Evolutionary conservation across 2,888 invertebrate species (phyloP).

Genomic region (Ariolimax columbianus): DNA sequence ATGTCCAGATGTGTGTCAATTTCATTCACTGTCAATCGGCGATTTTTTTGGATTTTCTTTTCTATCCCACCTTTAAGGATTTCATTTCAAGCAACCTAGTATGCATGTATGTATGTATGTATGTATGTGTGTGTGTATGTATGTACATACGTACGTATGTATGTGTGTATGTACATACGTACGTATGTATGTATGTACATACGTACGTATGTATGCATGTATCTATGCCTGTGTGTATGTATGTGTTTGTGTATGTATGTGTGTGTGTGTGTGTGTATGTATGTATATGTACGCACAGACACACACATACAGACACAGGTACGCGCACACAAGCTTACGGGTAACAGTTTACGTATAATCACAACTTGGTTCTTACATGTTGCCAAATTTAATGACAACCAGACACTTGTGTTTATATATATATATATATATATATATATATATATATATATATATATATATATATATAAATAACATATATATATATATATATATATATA

Average conservation of each 20-base stretch:
- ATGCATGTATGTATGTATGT: background rate
- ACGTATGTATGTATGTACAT: background rate
- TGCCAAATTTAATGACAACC: background rate
- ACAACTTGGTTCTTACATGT: too few relatives aligned
- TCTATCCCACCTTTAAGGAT: too few relatives aligned
- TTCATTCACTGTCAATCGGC: too few relatives aligned
- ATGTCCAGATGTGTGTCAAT: too few relatives aligned
- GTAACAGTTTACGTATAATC: too few relatives aligned
- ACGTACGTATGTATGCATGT: background rate
- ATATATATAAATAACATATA: background rate
- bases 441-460: background rate
- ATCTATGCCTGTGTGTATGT: background rate
- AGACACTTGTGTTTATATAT: background rate
- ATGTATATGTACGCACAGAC: slow-evolving; percentile 7
- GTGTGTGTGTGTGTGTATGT: background rate
- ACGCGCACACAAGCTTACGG: too few relatives aligned
- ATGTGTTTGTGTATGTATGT: background rate
- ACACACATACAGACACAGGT: too few relatives aligned
- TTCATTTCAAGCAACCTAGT: too few relatives aligned
- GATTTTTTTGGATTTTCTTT: too few relatives aligned
- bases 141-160: background rate
- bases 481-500: too few relatives aligned
- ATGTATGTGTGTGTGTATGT: background rate
- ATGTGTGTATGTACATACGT: background rate
- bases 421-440: background rate